phyloP scores from a whole-genome alignment of 1,140 invertebrate species.

The Drosophila elegans region DNA sequence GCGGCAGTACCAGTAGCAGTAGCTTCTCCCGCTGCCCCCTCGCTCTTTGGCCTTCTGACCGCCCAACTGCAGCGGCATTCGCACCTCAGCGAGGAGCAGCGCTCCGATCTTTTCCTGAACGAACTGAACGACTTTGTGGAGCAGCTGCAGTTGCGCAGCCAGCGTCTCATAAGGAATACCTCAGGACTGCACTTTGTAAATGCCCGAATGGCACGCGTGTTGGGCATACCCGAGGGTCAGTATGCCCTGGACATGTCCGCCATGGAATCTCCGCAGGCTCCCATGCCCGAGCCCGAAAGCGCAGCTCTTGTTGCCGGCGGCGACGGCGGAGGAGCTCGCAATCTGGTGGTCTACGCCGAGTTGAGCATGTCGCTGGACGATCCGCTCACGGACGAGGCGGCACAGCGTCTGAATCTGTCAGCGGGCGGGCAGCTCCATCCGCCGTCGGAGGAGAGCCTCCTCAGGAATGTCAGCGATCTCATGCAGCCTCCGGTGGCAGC shows the following conservation, averaged over 20 bases:
- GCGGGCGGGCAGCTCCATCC: constrained; percentile 77
- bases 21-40: constrained; percentile 16
- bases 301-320: constrained; percentile 14
- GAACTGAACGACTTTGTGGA: constrained; percentile 78
- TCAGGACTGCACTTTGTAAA: constrained; percentile 79
- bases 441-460: constrained; percentile 78
- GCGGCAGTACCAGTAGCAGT: not conserved
- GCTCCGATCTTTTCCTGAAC: constrained; percentile 76
- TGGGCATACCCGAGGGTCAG: constrained; percentile 82
- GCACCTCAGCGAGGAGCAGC: constrained; percentile 76
- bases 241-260: constrained; percentile 80
- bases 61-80: constrained; percentile 67
- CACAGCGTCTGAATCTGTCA: constrained; percentile 79
- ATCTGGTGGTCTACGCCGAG: constrained; percentile 72
- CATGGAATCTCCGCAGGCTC: constrained; percentile 70
- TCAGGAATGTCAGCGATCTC: constrained; percentile 76
- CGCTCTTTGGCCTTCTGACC: constrained; percentile 68
- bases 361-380: constrained; percentile 80
- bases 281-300: constrained; percentile 57
- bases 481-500: constrained; percentile 72
- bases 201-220: constrained; percentile 62
- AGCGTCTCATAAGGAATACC: constrained; percentile 78
- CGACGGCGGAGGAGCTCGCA: constrained; percentile 26
- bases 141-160: constrained; percentile 77
- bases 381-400: constrained; percentile 79